These are phyloP conservation scores for Salvator merianae DNA, from an alignment of 2,113 vertebrate species.

Conservation along the genomic window DNA sequence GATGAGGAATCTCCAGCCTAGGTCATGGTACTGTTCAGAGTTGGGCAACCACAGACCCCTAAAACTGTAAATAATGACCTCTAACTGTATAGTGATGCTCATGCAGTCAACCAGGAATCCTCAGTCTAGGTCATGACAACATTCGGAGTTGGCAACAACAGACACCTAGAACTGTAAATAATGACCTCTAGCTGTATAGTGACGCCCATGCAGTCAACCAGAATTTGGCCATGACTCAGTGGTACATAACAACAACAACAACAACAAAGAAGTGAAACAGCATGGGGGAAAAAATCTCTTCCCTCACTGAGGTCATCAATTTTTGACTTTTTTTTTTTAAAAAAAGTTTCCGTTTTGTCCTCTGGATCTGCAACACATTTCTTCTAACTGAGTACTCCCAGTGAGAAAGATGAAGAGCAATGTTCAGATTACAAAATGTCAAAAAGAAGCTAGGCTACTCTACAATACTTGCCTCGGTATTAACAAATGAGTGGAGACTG, in stretches of 20 bases:
- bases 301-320: background rate
- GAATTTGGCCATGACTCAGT: too few relatives aligned
- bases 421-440: rapidly evolving
- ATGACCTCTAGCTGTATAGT: too few relatives aligned
- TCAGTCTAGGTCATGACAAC: too few relatives aligned
- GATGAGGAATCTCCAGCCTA: too few relatives aligned
- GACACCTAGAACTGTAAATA: background rate
- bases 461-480: background rate
- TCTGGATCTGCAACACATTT: background rate
- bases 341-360: background rate
- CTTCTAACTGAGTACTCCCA: background rate
- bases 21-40: background rate
- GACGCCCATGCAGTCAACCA: too few relatives aligned
- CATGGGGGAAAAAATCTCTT: background rate
- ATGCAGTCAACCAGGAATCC: too few relatives aligned
- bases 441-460: too few relatives aligned
- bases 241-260: too few relatives aligned
- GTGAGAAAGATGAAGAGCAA: rapidly evolving
- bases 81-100: too few relatives aligned
- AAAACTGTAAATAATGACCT: background rate
- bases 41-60: background rate
- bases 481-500: background rate
- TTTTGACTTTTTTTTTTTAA: background rate
- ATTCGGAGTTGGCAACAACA: background rate
- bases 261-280: background rate